A percentile compares a stretch with the other conserved stretches of the same genome.
These are phyloP conservation scores for Oreohelix idahoensis DNA, from an alignment of 1,140 invertebrate genomes.

Conservation along the genomic window DNA sequence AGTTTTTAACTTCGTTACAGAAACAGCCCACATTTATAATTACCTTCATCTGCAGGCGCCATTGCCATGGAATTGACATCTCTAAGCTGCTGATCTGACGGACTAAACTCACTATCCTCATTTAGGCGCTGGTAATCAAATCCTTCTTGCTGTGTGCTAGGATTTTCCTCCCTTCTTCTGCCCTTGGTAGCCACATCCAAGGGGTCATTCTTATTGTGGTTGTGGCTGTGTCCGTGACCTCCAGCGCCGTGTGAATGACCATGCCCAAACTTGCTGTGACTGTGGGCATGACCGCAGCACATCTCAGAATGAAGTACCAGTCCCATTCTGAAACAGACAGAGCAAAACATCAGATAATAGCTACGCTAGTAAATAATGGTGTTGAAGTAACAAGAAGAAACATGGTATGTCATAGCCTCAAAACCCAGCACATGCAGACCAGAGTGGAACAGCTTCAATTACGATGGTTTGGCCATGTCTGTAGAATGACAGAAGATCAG, in stretches of 20 bases:
- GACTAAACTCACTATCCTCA: not conserved
- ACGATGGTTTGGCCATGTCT: too few species aligned
- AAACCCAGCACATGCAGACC: too few species aligned
- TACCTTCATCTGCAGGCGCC: conserved; percentile 26
- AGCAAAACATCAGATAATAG: too few species aligned
- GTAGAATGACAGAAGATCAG: too few species aligned
- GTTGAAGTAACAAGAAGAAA: too few species aligned
- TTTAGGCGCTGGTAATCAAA: conserved; percentile 13
- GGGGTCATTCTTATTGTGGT: not conserved
- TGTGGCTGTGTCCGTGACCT: conserved; percentile 6
- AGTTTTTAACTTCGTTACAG: too few species aligned
- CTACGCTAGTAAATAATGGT: too few species aligned
- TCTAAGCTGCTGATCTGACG: not conserved
- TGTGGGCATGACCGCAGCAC: conserved; percentile 52
- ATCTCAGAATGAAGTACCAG: conserved; percentile 63
- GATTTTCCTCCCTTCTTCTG: not conserved
- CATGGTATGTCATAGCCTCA: too few species aligned
- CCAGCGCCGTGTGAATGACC: conserved; percentile 60
- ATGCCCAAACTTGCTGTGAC: conserved; percentile 60
- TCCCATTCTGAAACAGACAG: conserved; percentile 68
- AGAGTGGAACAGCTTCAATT: too few species aligned
- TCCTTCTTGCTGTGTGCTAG: not conserved
- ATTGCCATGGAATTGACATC: conserved; percentile 19
- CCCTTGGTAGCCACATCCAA: not conserved
- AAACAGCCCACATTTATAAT: too few species aligned